Evolutionary conservation across 2,888 invertebrate genomes (phyloP), one percentile per base, ranked within the genome.

Genomic region (Eristalis arbustorum): DNA sequence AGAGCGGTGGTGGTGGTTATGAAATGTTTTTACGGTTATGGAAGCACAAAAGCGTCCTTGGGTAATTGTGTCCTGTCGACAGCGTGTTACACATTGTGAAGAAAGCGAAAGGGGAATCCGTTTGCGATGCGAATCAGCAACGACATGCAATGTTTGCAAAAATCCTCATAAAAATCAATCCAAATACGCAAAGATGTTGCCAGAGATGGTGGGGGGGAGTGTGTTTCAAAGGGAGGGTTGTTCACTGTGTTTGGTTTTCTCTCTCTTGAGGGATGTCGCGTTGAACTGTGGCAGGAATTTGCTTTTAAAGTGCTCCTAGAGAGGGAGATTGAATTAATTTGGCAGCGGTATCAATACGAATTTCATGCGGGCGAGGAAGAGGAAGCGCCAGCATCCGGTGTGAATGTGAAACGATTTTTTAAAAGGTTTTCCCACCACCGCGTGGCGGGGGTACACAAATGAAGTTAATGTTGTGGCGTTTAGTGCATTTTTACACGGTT

Each of bases 61-160:
- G 59, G 75, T 67, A 56, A 28, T 31, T 62, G 57, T 69, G 75
- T 67, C 57, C 63, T 77, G 77, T 83, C 72, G 77, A 83, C 82
- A 83, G 68, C 77, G 78, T 83, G 82, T 83, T 77, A 61, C 78
- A 67, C 78, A 67, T 69, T 49, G 22, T 28, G 37, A 18, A 10
- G 18, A 22, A 37, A 22, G 25, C 13, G 57, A 40, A 42, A 13
- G 18, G 18, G n/a, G 18, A 49, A 18, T 49, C n/a, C 49, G 18
- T 49, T 6, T 28, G 63, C 10, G 31, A 75, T 75, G 59, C 61
- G 61, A 75, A 61, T 75, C 67, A 42, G 57, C 68, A 23, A 14
- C 62, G 56, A 40, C 25, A 13, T 64, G 74, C 74, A 66, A 68
- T 75, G 67, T 75, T 67, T 67, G 75, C 75, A 31, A 68, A 75